Percentiles rank a stretch among this genome's conserved stretches.
Conservation (phyloP, 1,140 invertebrate species). For the Arion vulgaris region DNA sequence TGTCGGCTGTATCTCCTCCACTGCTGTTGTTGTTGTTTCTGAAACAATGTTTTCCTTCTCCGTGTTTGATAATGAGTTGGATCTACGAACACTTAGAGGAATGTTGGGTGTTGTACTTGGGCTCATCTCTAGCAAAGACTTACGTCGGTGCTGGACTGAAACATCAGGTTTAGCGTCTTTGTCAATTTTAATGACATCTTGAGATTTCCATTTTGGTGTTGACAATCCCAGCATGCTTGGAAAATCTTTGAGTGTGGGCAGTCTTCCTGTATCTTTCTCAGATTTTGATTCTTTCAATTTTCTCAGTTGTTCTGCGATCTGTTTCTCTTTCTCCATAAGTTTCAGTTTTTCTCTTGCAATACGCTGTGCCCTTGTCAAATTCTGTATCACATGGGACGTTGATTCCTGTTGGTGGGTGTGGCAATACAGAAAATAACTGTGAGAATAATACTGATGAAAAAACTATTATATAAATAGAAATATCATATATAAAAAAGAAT, state of each 20-base stretch:
- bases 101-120: constrained; percentile 58
- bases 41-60: not conserved
- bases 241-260: not conserved
- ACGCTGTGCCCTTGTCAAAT: constrained; percentile 9
- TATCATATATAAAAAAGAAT: too few relatives aligned
- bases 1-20: not conserved
- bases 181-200: constrained; percentile 27
- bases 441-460: too few relatives aligned
- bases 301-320: constrained; percentile 28
- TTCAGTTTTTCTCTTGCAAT: constrained; percentile 33
- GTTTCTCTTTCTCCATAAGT: constrained; percentile 31
- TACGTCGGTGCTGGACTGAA: constrained; percentile 40
- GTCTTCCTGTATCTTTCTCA: not conserved
- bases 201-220: constrained; percentile 38
- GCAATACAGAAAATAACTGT: too few relatives aligned
- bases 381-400: not conserved
- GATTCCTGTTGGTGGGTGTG: not conserved
- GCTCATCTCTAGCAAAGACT: constrained; percentile 57
- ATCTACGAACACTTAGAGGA: constrained; percentile 32
- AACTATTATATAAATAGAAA: too few relatives aligned
- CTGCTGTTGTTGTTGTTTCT: not conserved
- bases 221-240: not conserved
- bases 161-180: not conserved
- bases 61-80: constrained; percentile 15
- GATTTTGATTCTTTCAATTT: constrained; percentile 21